These are phyloP conservation scores for Lacerta bilineata DNA, from an alignment of 2,797 vertebrate species.

Conservation along the genomic window DNA sequence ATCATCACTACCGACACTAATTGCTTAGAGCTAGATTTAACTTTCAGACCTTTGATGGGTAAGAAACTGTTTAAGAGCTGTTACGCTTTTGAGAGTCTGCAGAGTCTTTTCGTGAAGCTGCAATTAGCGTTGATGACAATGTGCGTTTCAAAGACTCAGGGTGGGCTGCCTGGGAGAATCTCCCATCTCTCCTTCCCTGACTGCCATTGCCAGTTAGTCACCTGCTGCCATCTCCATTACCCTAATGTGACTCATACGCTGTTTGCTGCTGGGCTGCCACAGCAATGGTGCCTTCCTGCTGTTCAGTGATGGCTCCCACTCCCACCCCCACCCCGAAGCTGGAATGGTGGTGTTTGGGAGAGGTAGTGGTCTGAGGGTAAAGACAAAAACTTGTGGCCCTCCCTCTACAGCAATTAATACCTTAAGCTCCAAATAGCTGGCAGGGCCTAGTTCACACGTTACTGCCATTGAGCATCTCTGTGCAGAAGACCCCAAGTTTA, in stretches of 20 bases:
- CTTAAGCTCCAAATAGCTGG: neutral
- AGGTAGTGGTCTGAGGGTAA: neutral
- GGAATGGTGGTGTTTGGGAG: neutral
- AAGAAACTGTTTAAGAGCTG: conserved; percentile 23
- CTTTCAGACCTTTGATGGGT: conserved; percentile 15
- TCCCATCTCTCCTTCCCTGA: conserved; percentile 9
- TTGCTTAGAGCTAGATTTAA: conserved; percentile 32
- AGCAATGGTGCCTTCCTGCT: conserved; percentile 25
- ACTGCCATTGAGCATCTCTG: too few species aligned
- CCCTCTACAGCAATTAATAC: neutral
- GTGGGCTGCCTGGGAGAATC: conserved; percentile 15
- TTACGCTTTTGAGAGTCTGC: neutral
- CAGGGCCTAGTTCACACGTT: neutral
- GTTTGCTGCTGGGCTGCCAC: conserved; percentile 28
- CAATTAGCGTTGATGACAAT: conserved; percentile 27
- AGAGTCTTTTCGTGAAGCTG: neutral
- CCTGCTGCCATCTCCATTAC: conserved; percentile 30
- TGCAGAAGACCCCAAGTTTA: too few species aligned
- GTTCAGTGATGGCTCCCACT: neutral
- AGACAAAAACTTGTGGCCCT: neutral
- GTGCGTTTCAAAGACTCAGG: conserved; percentile 8
- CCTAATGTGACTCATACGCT: conserved; percentile 22
- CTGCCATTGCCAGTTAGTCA: conserved; percentile 1
- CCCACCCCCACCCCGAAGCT: neutral
- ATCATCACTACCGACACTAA: conserved; percentile 16